Evolutionary conservation across 2,888 invertebrate species (phyloP).

Genomic region (Spatulosminthurus flaviceps): DNA sequence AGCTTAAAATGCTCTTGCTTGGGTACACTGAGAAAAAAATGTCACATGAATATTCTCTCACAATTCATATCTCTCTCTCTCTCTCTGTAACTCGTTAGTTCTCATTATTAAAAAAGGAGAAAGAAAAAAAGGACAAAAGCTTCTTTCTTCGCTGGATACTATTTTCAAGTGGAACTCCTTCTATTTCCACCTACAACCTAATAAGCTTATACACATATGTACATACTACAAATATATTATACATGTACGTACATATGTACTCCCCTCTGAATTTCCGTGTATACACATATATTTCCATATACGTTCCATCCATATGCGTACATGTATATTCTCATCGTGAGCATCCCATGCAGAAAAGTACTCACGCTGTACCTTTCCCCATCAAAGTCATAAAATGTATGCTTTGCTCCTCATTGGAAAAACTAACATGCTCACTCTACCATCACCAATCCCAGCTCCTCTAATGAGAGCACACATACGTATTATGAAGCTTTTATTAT

Average conservation of each 20-base stretch:
- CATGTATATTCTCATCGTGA: no score
- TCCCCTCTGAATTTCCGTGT: no score
- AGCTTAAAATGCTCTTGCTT: neutral
- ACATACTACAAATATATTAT: no score
- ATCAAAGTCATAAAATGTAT: neutral
- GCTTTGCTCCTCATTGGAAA: neutral
- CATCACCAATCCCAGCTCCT: conserved; percentile 48
- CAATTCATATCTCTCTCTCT: neutral
- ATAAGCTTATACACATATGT: no score
- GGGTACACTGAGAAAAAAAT: conserved; percentile 32
- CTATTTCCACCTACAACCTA: no score
- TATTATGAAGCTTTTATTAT: no score
- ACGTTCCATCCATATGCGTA: no score
- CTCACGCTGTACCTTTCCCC: neutral
- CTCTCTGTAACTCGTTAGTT: conserved; percentile 49
- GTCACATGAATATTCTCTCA: conserved; percentile 52
- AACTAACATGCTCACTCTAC: conserved; percentile 25
- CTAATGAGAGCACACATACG: conserved; percentile 52
- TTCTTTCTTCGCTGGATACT: conserved; percentile 19
- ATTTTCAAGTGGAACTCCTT: neutral
- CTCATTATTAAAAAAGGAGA: conserved; percentile 48
- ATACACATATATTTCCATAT: no score
- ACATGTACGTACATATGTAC: no score
- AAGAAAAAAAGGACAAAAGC: conserved; percentile 36
- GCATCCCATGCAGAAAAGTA: no score